Base-by-base conservation (phyloP, 1,140 invertebrate genomes). In the Cydia fagiglandana region DNA sequence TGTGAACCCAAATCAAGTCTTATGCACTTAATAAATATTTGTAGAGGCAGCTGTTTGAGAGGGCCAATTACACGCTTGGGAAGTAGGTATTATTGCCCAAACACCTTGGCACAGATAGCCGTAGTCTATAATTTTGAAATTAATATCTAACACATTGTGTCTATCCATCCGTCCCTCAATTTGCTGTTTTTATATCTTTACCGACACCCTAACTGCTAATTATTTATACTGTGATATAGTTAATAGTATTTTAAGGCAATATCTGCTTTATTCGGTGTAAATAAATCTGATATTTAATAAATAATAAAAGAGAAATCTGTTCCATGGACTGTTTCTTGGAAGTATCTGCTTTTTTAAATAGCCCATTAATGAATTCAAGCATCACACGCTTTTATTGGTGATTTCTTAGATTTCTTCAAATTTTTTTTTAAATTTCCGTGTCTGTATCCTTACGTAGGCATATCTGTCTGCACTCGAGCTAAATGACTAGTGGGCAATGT, bases 121-220 rank as follows among this genome's bases (percentile, higher is more conserved):
- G 76, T 77, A 89, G 86, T 86, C 90, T 90, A 85, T 89, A 90
- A 92, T 92, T 91, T 92, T 64, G 80, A 84, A 86, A 92, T 92
- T 91, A 91, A 92, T 91, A 92, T 91, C 88, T 90, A 90, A 92
- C 90, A 92, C 89, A 90, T 92, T 92, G 90, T 88, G 87, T 82
- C 86, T 87, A 85, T 89, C 86, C 82, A 82, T 81, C 79, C 78
- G 80, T 79, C 83, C 81, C 81, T 85, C 79, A 79, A 85, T 86
- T 86, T 80, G 82, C 85, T 76, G 85, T 81, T 85, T 87, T 86
- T 84, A 82, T 82, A 47, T 79, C 79, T 81, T 86, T 88, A 81
- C 80, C 76, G 80, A 86, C 83, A 84, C 81, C 81, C 80, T 81
- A 81, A 81, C 81, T 83, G 77, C 79, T 84, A 87, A 88, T 88